Percentiles rank a stretch among this genome's conserved stretches.
phyloP scores from a whole-genome alignment of 1,140 invertebrate genomes.

The Leptinotarsa defecta region DNA sequence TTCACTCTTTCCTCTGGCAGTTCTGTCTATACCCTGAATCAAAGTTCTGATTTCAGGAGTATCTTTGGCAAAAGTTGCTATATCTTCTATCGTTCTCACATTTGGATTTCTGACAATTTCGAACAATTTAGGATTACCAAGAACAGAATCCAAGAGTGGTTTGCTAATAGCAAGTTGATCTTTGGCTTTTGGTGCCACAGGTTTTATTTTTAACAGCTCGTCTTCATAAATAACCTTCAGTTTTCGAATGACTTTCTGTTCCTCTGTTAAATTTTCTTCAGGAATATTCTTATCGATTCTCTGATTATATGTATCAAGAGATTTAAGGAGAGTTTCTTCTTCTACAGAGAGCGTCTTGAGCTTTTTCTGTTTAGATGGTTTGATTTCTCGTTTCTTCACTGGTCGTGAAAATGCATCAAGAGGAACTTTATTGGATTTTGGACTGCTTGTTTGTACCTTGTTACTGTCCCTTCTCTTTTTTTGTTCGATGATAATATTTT shows the following conservation, averaged over 20 bases:
- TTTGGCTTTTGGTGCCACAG: slow-evolving; percentile 46
- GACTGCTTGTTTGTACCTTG: slow-evolving; percentile 13
- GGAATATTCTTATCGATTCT: slow-evolving; percentile 46
- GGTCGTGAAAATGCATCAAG: background rate
- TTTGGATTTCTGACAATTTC: slow-evolving; percentile 42
- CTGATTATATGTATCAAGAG: slow-evolving; percentile 41
- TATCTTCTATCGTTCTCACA: slow-evolving; percentile 31
- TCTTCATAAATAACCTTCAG: slow-evolving; percentile 48
- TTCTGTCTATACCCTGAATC: background rate
- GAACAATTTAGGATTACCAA: slow-evolving; percentile 46
- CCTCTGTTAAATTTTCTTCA: slow-evolving; percentile 43
- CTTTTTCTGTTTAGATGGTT: slow-evolving; percentile 17
- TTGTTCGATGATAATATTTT: background rate
- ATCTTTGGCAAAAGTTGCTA: slow-evolving; percentile 11
- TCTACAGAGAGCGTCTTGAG: slow-evolving; percentile 44
- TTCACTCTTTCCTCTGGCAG: slow-evolving; percentile 9
- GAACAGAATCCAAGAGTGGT: slow-evolving; percentile 49
- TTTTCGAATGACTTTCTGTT: slow-evolving; percentile 46
- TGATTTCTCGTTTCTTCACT: slow-evolving; percentile 37
- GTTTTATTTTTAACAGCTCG: slow-evolving; percentile 38
- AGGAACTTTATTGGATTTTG: slow-evolving; percentile 26
- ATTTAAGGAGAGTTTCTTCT: slow-evolving; percentile 44
- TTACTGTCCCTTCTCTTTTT: slow-evolving; percentile 14
- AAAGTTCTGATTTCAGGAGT: slow-evolving; percentile 12
- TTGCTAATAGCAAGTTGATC: slow-evolving; percentile 49